Percentiles rank a stretch among this genome's conserved stretches.
Conservation (phyloP, 2,113 vertebrate genomes). For the Polyodon spathula region DNA sequence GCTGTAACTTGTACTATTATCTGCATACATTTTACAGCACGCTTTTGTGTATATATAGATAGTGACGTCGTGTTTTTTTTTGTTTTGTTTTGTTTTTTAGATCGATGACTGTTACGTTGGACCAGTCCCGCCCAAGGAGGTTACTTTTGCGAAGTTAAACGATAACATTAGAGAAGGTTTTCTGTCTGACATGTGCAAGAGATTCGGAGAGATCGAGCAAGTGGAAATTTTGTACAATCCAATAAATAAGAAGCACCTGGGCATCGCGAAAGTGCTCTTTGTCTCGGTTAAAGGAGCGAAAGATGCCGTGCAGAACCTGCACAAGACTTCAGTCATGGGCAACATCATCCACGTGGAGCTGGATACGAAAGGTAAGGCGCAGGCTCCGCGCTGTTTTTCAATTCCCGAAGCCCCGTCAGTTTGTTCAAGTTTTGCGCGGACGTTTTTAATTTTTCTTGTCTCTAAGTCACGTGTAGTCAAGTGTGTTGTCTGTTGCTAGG, state of each 20-base stretch:
- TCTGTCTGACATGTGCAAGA: constrained; percentile 95
- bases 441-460: constrained; percentile 11
- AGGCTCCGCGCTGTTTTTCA: no score
- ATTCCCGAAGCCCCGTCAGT: no score
- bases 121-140: constrained; percentile 94
- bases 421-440: no score
- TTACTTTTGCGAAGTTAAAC: constrained; percentile 93
- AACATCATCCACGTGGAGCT: constrained; percentile 98
- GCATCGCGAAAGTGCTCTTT: constrained; percentile 94
- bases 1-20: no score
- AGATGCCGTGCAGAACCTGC: constrained; percentile 84
- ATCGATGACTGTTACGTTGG: constrained; percentile 96
- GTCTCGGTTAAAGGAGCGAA: constrained; percentile 81
- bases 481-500: constrained; percentile 80
- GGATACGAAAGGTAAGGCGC: constrained; percentile 97
- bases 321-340: constrained; percentile 96
- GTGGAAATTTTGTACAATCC: constrained; percentile 96
- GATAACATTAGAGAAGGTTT: constrained; percentile 96
- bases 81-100: constrained; percentile 42
- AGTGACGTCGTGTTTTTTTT: background rate
- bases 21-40: no score
- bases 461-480: constrained; percentile 64
- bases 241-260: constrained; percentile 96
- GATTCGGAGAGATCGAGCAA: constrained; percentile 90
- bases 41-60: no score